phyloP scores from a whole-genome alignment of 2,888 invertebrate species.

The Apodemia duryi region DNA sequence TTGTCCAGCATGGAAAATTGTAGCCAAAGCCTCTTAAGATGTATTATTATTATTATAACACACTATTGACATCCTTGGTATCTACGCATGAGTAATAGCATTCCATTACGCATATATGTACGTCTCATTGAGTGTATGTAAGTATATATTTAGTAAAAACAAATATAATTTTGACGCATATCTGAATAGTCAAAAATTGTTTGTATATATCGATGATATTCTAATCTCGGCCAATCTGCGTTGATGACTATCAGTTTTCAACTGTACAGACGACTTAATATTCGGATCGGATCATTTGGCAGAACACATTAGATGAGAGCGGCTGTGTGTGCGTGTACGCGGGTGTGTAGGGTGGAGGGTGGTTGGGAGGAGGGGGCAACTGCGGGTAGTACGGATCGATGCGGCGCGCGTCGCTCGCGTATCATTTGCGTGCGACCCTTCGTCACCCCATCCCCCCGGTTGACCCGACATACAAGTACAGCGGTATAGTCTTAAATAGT shows the following conservation, averaged over 20 bases:
- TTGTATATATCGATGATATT: constrained; percentile 19
- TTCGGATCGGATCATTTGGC: constrained; percentile 71
- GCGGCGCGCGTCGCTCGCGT: constrained; percentile 62
- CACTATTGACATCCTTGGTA: no score
- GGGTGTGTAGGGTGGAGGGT: constrained; percentile 52
- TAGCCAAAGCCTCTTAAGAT: no score
- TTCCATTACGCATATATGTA: no score
- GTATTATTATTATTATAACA: no score
- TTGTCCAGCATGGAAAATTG: no score
- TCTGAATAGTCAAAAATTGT: constrained; percentile 3
- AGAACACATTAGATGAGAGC: constrained; percentile 63
- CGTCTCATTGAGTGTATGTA: no score
- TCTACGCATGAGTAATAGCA: no score
- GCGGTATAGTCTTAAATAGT: constrained; percentile 35
- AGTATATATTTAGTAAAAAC: background rate
- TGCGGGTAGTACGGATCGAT: constrained; percentile 59
- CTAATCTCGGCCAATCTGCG: constrained; percentile 23
- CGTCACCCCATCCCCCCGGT: constrained; percentile 42
- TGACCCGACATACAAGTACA: constrained; percentile 31
- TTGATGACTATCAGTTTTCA: constrained; percentile 43
- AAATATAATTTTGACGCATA: background rate
- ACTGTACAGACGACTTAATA: constrained; percentile 45
- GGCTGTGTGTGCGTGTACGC: constrained; percentile 46
- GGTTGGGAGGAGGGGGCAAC: constrained; percentile 35
- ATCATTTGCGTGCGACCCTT: constrained; percentile 71